Evolutionary conservation across 1,140 invertebrate genomes (phyloP), one percentile per base, ranked within the genome.

Genomic region (Nephotettix cincticeps): DNA sequence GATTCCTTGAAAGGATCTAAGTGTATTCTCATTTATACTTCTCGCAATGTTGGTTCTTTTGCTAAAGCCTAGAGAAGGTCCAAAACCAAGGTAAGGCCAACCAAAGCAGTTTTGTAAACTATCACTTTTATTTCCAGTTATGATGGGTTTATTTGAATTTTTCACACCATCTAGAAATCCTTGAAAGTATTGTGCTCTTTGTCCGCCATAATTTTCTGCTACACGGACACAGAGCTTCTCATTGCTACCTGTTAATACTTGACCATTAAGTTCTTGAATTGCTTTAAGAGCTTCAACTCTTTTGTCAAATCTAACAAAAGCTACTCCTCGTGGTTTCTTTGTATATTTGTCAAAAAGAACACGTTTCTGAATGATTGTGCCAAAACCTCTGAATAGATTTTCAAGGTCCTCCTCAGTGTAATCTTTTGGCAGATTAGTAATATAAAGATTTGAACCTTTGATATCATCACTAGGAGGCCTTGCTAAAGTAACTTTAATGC

Each of bases 401-500:
- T 93, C 90, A 51, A 97, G 83, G 76, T 94, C 90, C 56, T 90
- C 86, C 76, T 95, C 91, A 25, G 90, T 92, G 54, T 93, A 89
- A 75, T 80, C 86, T 81, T 92, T 90, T 36, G 95, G 95, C 72
- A 98, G 84, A 84, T 96, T 96, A 68, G 93, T 92, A 67, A 98
- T 90, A 83, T 97, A 98, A 32, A 98, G 84, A 84, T 98, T 98
- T 17, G 95, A 96, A 80, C 96, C 94, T 81, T 97, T 98, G 73
- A 96, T 95, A 70, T 94, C 91, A 72, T 97, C 94, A 19, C 93
- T 92, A 51, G 93, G 91, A 1, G 94, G 94, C 74, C 95, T 84
- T 19, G 95, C 94, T 81, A 93, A 95, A 27, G 95, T 96, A 72
- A 87, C 86, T 86, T 94, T 94, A 77, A 94, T 88, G 74, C 88